Evolutionary conservation across 2,888 invertebrate genomes (phyloP).

Genomic region (Neoitamus cyanurus): DNA sequence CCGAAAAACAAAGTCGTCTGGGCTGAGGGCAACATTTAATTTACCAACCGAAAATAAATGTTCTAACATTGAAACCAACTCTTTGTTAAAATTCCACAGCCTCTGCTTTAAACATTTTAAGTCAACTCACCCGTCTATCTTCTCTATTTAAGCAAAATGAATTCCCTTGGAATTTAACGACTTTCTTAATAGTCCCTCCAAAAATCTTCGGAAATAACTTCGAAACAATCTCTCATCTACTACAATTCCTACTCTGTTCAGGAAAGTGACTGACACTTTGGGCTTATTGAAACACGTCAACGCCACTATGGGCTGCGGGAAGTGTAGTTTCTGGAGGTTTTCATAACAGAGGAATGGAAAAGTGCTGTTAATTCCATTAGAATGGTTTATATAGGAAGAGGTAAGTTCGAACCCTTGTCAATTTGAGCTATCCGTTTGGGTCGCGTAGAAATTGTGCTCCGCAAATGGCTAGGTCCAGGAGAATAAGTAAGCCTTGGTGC

Average conservation of each 20-base stretch:
- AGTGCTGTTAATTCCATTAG: neutral
- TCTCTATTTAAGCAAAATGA: too few species aligned
- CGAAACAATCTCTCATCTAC: neutral
- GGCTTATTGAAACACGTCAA: neutral
- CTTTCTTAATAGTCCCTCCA: neutral
- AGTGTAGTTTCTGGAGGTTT: slow-evolving; percentile 6
- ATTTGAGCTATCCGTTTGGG: neutral
- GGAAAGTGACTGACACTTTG: neutral
- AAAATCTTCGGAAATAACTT: neutral
- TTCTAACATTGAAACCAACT: too few species aligned
- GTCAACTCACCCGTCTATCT: too few species aligned
- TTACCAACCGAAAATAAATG: too few species aligned
- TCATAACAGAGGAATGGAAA: neutral
- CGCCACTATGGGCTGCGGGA: neutral
- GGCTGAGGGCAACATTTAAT: too few species aligned
- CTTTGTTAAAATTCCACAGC: too few species aligned
- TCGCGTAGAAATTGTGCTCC: neutral
- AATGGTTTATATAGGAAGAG: slow-evolving; percentile 44
- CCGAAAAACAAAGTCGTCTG: too few species aligned
- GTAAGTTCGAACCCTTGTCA: neutral
- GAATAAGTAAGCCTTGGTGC: neutral
- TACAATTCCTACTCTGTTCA: neutral
- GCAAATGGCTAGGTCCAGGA: neutral
- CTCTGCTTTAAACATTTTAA: too few species aligned
- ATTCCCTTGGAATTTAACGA: too few species aligned